phyloP scores from a whole-genome alignment of 2,797 vertebrate genomes.

The Hydrolagus colliei region DNA sequence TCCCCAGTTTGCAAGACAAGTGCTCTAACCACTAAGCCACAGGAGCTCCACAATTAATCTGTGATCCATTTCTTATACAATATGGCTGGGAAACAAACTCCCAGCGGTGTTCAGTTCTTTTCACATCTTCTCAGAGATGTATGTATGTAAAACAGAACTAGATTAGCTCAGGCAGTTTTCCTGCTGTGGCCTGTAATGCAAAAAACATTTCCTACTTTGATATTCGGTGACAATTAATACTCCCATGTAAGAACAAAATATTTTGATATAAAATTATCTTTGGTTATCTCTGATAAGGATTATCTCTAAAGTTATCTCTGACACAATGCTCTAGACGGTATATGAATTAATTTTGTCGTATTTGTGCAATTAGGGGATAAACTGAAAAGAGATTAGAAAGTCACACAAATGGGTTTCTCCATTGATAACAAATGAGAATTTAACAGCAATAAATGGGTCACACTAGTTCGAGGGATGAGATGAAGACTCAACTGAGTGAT shows the following conservation, averaged over 20 bases:
- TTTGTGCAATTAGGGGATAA: too few species aligned
- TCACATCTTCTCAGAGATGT: not conserved
- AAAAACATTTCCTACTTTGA: not conserved
- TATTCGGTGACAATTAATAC: too few species aligned
- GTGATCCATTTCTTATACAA: not conserved
- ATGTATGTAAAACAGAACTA: not conserved
- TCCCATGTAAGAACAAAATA: too few species aligned
- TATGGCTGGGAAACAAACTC: not conserved
- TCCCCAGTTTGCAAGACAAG: too few species aligned
- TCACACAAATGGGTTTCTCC: not conserved
- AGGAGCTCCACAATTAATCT: not conserved
- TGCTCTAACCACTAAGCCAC: too few species aligned
- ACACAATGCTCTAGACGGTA: too few species aligned
- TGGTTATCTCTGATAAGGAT: too few species aligned
- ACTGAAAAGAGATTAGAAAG: not conserved
- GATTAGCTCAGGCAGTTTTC: not conserved
- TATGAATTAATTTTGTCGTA: too few species aligned
- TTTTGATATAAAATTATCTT: too few species aligned
- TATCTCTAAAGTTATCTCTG: too few species aligned
- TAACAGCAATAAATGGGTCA: not conserved
- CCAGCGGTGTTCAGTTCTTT: not conserved
- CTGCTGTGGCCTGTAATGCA: not conserved
- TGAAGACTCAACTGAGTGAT: too few species aligned
- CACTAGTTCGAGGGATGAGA: not conserved
- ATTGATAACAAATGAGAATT: not conserved